These are phyloP conservation scores for Heterodera filipjevi DNA, from an alignment of 2,888 invertebrate genomes.

Conservation along the genomic window DNA sequence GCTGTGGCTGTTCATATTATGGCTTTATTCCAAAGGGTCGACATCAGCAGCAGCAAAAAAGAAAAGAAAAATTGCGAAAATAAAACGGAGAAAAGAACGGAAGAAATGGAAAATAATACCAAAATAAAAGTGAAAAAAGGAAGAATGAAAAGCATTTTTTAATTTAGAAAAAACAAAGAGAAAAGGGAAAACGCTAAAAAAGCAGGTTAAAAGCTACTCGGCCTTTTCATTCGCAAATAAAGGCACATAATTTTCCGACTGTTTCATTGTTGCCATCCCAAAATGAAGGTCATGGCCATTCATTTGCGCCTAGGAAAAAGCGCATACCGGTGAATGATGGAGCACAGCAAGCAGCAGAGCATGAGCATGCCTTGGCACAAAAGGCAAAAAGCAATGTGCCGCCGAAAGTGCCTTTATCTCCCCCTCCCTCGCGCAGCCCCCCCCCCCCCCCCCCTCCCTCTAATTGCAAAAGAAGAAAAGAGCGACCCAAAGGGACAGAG, in stretches of 20 bases:
- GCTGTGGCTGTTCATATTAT: neutral
- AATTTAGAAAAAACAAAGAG: too few relatives aligned
- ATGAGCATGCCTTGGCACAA: constrained; percentile 5
- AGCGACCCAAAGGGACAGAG: neutral
- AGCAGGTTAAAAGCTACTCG: too few relatives aligned
- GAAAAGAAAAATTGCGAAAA: too few relatives aligned
- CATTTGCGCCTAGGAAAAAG: neutral
- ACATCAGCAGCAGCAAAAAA: too few relatives aligned
- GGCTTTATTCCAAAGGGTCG: neutral
- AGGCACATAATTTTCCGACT: too few relatives aligned
- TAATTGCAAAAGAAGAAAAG: neutral
- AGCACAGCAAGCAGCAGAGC: neutral
- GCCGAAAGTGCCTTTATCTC: neutral
- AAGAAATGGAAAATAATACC: too few relatives aligned
- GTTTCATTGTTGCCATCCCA: neutral
- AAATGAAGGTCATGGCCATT: neutral
- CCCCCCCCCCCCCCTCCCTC: neutral
- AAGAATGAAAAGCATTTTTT: too few relatives aligned
- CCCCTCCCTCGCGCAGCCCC: neutral
- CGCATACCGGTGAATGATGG: neutral
- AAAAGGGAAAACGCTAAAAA: too few relatives aligned
- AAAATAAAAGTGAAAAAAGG: too few relatives aligned
- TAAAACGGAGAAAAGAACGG: too few relatives aligned
- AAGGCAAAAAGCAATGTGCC: neutral
- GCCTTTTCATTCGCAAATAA: too few relatives aligned